These are phyloP conservation scores for Sus scrofa DNA, from an alignment of 2,113 vertebrate genomes.

Conservation along the genomic window DNA sequence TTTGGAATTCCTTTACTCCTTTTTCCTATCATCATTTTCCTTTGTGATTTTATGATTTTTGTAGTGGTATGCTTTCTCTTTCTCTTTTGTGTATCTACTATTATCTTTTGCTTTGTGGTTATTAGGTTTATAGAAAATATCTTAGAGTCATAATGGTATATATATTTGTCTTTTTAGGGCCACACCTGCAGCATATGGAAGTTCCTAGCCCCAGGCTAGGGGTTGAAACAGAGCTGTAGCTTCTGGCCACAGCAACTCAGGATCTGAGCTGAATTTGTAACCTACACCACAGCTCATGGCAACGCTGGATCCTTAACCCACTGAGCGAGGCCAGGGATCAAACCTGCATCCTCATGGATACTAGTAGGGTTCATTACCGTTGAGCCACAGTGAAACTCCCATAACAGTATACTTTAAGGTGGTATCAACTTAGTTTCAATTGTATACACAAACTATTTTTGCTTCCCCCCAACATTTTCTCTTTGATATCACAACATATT, in stretches of 20 bases:
- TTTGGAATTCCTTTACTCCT: neutral
- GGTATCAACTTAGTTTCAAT: neutral
- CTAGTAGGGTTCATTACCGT: no score
- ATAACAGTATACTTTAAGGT: neutral
- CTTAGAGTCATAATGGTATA: neutral
- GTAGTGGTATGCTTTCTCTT: neutral
- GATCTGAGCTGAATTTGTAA: no score
- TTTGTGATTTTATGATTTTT: neutral
- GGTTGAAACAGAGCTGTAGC: no score
- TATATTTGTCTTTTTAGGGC: neutral
- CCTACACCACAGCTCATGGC: no score
- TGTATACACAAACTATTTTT: neutral
- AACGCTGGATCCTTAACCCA: no score
- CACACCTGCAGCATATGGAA: no score
- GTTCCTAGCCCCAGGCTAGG: no score
- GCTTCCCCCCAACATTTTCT: neutral
- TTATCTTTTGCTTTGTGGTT: neutral
- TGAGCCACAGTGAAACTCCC: no score
- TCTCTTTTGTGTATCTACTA: neutral
- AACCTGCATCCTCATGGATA: no score
- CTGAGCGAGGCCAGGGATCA: no score
- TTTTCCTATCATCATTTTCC: neutral
- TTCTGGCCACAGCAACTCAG: no score
- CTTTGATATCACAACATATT: neutral
- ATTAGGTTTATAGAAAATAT: neutral